These are phyloP conservation scores for Mycteria americana DNA, from an alignment of 2,797 vertebrate genomes.

Conservation along the genomic window DNA sequence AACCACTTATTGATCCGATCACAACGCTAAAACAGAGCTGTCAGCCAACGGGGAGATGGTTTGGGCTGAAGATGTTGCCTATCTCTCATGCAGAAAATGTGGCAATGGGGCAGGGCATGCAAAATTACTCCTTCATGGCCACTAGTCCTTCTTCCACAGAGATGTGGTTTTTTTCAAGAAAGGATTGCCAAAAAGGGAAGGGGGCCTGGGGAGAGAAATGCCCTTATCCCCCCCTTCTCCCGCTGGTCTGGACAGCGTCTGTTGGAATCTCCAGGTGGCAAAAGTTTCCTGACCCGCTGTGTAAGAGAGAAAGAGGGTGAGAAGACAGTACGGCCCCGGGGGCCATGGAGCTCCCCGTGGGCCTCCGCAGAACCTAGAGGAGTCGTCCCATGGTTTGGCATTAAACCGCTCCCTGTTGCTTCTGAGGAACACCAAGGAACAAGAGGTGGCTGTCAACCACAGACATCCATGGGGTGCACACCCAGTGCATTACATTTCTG, in stretches of 20 bases:
- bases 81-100: neutral
- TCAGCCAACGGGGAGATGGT: neutral
- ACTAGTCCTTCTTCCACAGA: neutral
- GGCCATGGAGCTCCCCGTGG: neutral
- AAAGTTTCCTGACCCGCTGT: neutral
- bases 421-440: neutral
- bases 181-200: neutral
- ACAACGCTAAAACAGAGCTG: neutral
- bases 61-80: neutral
- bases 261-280: neutral
- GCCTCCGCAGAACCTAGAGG: neutral
- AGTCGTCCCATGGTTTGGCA: neutral
- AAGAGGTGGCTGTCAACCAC: neutral
- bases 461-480: neutral
- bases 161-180: neutral
- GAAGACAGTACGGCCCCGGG: neutral
- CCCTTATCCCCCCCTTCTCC: neutral
- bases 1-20: neutral
- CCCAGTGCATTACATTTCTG: rapidly evolving
- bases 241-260: neutral
- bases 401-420: neutral
- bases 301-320: neutral
- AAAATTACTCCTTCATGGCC: neutral
- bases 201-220: neutral
- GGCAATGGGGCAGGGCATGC: neutral